Evolutionary conservation across 2,888 invertebrate genomes (phyloP), one percentile per base, ranked within the genome.

Genomic region (Drosophila recens): DNA sequence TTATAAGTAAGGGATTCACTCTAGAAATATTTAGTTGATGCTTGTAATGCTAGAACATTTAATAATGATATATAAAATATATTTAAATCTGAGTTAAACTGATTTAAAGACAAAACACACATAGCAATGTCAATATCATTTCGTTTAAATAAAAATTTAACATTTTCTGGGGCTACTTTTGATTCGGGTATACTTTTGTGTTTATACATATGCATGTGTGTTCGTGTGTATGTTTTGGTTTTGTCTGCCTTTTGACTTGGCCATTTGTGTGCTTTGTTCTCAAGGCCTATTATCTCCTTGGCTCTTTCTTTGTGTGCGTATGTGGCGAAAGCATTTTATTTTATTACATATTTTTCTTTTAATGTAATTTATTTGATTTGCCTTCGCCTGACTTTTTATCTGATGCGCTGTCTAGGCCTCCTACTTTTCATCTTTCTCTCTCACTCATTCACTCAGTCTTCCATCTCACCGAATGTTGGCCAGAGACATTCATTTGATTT

Each of bases 271-370:
- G 56, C 59, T 67, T 73, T 75, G 67, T 64, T 57, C 59, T 42
- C 48, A 52, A 52, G 56, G 49, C 34, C 10, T 15, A 27, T 17
- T 36, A 45, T 15, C 13, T n/a, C 9, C 13, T 33, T 17, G 30
- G 13, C 30, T 54, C 9, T 9, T 20, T 11, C n/a, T 36, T 4
- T 20, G 33, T 49, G 15, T 34, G 17, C 13, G 49, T 3, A 61
- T 27, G 49, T 30, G 46, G 40, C 58, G 51, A 27, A 54, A 54
- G 65, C 72, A 82, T 85, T 81, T 77, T 73, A 77, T 78, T 87
- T 83, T 84, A 81, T 87, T 87, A 87, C 81, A 81, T 83, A 87
- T 81, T 83, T 81, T 87, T 85, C 86, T 75, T 75, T 87, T 86
- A 87, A 87, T 87, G 75, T 87, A 82, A 82, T 82, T 87, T 87